Evolutionary conservation across 2,888 invertebrate species (phyloP).

Genomic region (Rhodophaea formosa): DNA sequence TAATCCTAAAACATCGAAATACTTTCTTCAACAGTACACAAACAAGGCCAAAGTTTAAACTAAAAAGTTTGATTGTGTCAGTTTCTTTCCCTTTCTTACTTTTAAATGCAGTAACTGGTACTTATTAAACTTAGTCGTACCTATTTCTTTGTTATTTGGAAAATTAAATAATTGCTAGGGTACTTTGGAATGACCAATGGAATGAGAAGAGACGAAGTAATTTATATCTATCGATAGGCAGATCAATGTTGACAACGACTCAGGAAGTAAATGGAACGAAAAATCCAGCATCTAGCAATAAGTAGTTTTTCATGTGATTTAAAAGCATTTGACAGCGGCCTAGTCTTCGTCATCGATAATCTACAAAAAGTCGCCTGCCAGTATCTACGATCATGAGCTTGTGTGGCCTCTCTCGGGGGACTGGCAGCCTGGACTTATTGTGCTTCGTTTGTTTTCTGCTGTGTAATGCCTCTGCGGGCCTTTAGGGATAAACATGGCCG

Average conservation of each 20-base stretch:
- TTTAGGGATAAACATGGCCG: not conserved
- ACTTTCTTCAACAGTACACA: too few species aligned
- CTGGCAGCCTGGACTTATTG: not conserved
- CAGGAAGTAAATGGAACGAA: slow-evolving; percentile 10
- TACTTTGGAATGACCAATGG: too few species aligned
- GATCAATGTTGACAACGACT: not conserved
- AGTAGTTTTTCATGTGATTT: slow-evolving; percentile 9
- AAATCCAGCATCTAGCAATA: not conserved
- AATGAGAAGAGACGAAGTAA: too few species aligned
- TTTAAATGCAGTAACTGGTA: too few species aligned
- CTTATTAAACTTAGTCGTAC: too few species aligned
- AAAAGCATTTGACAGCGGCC: slow-evolving; percentile 7
- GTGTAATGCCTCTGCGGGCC: slow-evolving; percentile 3
- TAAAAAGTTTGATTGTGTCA: not conserved
- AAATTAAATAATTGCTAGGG: too few species aligned
- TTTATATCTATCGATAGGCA: not conserved
- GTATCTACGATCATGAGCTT: not conserved
- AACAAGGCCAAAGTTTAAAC: not conserved
- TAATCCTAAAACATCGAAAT: too few species aligned
- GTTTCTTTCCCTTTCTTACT: too few species aligned
- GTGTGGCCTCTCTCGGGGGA: slow-evolving; percentile 18
- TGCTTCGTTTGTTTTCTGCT: slow-evolving; percentile 17
- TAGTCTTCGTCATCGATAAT: slow-evolving; percentile 8
- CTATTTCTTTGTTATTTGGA: too few species aligned
- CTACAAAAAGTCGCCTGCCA: slow-evolving; percentile 7